A percentile compares a stretch with the other conserved stretches of the same genome.
phyloP scores from a whole-genome alignment of 2,888 invertebrate species.

The Biston stratarius region DNA sequence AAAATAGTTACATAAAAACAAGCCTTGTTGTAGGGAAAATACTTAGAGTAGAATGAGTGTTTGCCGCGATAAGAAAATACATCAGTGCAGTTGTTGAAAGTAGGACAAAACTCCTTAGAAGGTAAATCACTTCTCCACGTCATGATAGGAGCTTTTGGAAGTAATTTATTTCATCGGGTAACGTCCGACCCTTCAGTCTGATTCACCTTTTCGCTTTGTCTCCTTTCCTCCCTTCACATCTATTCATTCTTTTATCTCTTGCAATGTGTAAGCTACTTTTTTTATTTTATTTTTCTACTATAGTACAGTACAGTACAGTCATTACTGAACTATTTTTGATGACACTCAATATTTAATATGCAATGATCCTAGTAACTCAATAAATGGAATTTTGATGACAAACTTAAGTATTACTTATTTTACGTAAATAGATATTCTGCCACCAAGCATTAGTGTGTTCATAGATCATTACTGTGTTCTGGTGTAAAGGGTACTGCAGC shows the following conservation, averaged over 20 bases:
- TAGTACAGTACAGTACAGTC: background rate
- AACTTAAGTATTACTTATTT: too few species aligned
- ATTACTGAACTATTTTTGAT: background rate
- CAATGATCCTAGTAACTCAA: too few species aligned
- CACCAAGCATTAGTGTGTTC: too few species aligned
- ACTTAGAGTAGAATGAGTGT: background rate
- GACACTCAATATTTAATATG: too few species aligned
- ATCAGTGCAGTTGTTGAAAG: constrained; percentile 11
- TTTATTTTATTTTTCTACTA: constrained; percentile 19
- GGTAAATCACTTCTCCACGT: constrained; percentile 37
- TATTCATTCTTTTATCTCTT: constrained; percentile 37
- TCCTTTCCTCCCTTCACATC: constrained; percentile 29
- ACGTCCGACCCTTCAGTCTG: constrained; percentile 36
- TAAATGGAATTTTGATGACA: too few species aligned
- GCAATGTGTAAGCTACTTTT: constrained; percentile 11
- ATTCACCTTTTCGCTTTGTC: constrained; percentile 34
- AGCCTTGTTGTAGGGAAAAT: background rate
- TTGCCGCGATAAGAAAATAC: constrained; percentile 12
- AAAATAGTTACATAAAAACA: background rate
- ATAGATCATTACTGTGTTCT: too few species aligned
- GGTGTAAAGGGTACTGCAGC: too few species aligned
- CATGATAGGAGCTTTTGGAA: constrained; percentile 29
- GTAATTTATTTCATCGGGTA: constrained; percentile 41
- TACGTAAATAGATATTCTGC: too few species aligned
- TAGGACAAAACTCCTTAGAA: constrained; percentile 27